Percentiles rank a stretch among this genome's conserved stretches.
phyloP scores from a whole-genome alignment of 2,888 invertebrate genomes.

The Morpho achilles region DNA sequence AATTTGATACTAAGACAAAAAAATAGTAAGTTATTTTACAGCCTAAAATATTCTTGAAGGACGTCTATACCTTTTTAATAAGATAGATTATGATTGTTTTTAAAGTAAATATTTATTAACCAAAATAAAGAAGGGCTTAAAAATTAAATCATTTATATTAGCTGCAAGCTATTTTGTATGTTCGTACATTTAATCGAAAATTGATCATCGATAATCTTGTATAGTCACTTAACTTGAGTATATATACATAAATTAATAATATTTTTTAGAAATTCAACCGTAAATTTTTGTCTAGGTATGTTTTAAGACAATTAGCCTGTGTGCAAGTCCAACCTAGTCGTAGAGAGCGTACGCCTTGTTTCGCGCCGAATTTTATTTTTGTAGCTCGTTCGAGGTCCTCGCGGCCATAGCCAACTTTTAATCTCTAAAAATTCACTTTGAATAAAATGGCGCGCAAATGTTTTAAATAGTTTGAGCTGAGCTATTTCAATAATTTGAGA shows the following conservation, averaged over 20 bases:
- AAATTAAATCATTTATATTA: too few species aligned
- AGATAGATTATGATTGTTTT: too few species aligned
- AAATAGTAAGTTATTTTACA: too few species aligned
- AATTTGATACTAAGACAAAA: too few species aligned
- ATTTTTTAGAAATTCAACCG: neutral
- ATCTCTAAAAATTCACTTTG: slow-evolving; percentile 17
- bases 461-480: slow-evolving; percentile 17
- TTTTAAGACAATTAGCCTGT: slow-evolving; percentile 3
- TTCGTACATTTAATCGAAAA: neutral
- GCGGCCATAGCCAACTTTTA: slow-evolving; percentile 37
- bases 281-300: neutral
- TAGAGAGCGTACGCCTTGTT: slow-evolving; percentile 30
- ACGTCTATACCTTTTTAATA: too few species aligned
- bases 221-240: neutral
- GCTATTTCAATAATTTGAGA: too few species aligned
- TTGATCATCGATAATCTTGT: slow-evolving; percentile 3
- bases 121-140: too few species aligned
- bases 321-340: slow-evolving; percentile 16
- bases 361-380: slow-evolving; percentile 63
- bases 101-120: too few species aligned
- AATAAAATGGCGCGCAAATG: slow-evolving; percentile 9
- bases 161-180: too few species aligned
- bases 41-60: too few species aligned
- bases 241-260: neutral
- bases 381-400: slow-evolving; percentile 60